These are phyloP conservation scores for Pipistrellus pipistrellus DNA, from an alignment of 2,797 vertebrate genomes.

Conservation along the genomic window DNA sequence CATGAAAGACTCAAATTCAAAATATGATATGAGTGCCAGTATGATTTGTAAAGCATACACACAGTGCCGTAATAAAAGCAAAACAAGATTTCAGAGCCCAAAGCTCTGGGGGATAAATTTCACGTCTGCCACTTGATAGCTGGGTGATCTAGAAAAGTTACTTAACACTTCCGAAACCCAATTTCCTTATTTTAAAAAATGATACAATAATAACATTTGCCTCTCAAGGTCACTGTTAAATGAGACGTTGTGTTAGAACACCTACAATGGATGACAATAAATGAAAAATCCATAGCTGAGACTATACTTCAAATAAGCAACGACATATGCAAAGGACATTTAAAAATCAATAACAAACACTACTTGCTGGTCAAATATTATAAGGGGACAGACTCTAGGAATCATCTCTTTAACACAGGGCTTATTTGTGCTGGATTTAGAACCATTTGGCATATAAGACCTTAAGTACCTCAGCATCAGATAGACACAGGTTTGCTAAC, in stretches of 20 bases:
- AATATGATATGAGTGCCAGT: neutral
- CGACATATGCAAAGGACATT: neutral
- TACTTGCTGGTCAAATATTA: conserved; percentile 29
- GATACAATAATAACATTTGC: neutral
- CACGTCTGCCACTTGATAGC: neutral
- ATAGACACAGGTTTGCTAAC: neutral
- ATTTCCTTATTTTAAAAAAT: neutral
- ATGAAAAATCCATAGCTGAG: neutral
- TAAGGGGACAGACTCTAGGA: neutral
- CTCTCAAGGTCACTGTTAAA: neutral
- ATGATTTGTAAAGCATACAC: neutral
- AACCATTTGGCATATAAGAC: neutral
- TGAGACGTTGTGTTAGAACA: neutral
- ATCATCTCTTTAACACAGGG: neutral
- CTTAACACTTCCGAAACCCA: neutral
- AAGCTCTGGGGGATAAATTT: neutral
- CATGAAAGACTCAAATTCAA: neutral
- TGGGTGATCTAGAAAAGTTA: neutral
- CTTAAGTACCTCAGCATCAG: neutral
- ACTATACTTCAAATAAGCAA: neutral
- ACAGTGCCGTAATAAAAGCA: neutral
- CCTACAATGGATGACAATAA: neutral
- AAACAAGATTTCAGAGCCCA: neutral
- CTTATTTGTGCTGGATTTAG: neutral
- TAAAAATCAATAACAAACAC: neutral